These are phyloP conservation scores for Thera britannica DNA, from an alignment of 2,888 invertebrate genomes.

Conservation along the genomic window DNA sequence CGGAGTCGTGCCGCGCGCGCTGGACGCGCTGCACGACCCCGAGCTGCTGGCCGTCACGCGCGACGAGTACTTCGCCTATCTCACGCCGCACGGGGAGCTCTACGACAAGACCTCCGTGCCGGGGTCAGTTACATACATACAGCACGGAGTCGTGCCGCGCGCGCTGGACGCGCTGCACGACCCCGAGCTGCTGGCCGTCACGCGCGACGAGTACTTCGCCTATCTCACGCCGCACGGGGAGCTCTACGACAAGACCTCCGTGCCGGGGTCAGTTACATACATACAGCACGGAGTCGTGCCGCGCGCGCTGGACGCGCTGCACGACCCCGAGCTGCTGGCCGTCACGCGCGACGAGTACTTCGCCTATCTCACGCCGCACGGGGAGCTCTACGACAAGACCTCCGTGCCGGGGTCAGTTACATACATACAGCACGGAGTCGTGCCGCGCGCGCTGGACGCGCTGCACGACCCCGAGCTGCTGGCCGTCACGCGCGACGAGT, in stretches of 20 bases:
- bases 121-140: conserved; percentile 59
- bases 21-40: conserved; percentile 85
- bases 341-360: conserved; percentile 88
- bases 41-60: conserved; percentile 89
- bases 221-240: conserved; percentile 94
- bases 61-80: conserved; percentile 83
- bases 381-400: conserved; percentile 95
- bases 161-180: conserved; percentile 87
- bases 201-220: conserved; percentile 85
- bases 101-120: conserved; percentile 91
- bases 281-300: too few relatives aligned
- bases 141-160: conserved; percentile 86
- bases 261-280: conserved; percentile 67
- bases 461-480: conserved; percentile 88
- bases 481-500: conserved; percentile 88
- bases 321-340: conserved; percentile 87
- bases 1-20: conserved; percentile 87
- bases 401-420: conserved; percentile 67
- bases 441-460: conserved; percentile 85
- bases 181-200: conserved; percentile 88
- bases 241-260: conserved; percentile 92
- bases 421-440: too few relatives aligned
- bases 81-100: conserved; percentile 94
- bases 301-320: conserved; percentile 85
- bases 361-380: conserved; percentile 91